Evolutionary conservation across 1,140 invertebrate genomes (phyloP).

Genomic region (Eriocheir sinensis): DNA sequence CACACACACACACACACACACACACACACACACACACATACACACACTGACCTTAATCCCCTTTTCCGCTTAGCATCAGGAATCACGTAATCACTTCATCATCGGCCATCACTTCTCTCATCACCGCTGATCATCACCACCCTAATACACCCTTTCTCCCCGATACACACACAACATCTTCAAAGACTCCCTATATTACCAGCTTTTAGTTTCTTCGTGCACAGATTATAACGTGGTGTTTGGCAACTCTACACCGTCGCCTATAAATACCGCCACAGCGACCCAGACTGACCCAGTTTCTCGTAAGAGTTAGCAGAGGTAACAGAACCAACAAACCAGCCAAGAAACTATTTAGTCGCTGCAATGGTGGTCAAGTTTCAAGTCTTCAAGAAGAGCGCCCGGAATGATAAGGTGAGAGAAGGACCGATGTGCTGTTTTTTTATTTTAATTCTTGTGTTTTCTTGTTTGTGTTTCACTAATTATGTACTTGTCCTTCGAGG

Average conservation of each 20-base stretch:
- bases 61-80: background rate
- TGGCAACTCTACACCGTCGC: background rate
- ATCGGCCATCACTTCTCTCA: background rate
- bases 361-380: slow-evolving; percentile 66
- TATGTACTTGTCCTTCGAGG: background rate
- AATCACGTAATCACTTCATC: background rate
- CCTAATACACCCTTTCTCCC: background rate
- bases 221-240: background rate
- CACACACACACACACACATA: slow-evolving; percentile 52
- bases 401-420: slow-evolving; percentile 58
- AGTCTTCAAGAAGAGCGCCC: slow-evolving; percentile 64
- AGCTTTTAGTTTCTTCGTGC: background rate
- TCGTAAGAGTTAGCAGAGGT: background rate
- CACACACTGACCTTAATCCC: background rate
- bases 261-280: background rate
- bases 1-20: slow-evolving; percentile 9
- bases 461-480: background rate
- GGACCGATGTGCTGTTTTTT: background rate
- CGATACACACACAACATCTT: background rate
- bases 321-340: background rate
- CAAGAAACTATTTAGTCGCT: background rate
- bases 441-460: background rate
- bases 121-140: background rate
- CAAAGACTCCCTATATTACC: background rate
- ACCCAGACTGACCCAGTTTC: slow-evolving; percentile 57